A percentile compares a stretch with the other conserved stretches of the same genome.
Evolutionary conservation across 2,113 vertebrate species (phyloP).

Genomic region (Opisthocomus hoazin): DNA sequence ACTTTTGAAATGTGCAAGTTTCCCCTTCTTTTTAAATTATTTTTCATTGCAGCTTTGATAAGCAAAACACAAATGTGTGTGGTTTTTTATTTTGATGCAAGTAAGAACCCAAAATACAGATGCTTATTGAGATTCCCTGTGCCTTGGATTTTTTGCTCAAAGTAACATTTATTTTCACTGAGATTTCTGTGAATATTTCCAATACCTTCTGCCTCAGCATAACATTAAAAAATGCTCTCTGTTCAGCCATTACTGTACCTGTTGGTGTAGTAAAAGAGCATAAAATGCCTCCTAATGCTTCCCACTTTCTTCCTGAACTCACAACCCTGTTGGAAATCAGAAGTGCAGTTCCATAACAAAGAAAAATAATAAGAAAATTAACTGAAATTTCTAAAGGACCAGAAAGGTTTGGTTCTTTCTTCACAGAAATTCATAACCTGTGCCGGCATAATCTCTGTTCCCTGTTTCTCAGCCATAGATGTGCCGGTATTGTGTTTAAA

Average conservation of each 20-base stretch:
- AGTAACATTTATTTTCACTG: background rate
- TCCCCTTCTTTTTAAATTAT: background rate
- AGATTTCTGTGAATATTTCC: background rate
- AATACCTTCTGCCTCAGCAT: background rate
- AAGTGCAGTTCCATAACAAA: background rate
- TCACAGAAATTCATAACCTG: background rate
- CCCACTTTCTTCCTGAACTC: background rate
- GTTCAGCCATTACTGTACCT: background rate
- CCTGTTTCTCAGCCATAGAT: background rate
- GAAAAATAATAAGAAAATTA: background rate
- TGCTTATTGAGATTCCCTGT: background rate
- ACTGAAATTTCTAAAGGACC: background rate
- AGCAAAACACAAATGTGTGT: background rate
- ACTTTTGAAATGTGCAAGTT: background rate
- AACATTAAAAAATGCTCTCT: background rate
- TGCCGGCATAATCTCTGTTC: constrained; percentile 36
- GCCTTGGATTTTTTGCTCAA: background rate
- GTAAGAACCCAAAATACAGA: background rate
- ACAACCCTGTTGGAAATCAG: background rate
- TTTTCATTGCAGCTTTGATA: background rate
- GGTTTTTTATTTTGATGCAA: background rate
- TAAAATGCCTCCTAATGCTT: background rate
- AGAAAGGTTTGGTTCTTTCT: background rate
- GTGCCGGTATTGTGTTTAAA: constrained; percentile 52
- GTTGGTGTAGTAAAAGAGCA: background rate